A percentile compares a stretch with the other conserved stretches of the same genome.
phyloP scores from a whole-genome alignment of 2,113 vertebrate species.

The Tor tambroides region DNA sequence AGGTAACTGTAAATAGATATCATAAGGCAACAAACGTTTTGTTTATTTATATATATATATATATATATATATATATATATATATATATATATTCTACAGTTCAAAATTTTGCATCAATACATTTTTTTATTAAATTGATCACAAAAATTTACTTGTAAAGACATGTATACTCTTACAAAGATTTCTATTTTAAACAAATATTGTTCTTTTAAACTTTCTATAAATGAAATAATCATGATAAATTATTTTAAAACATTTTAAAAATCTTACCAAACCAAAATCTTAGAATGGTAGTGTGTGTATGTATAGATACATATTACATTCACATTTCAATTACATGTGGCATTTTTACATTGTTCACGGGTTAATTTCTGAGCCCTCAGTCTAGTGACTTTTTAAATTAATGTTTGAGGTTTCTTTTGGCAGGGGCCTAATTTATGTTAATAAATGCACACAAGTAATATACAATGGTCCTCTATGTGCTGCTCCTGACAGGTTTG shows the following conservation, averaged over 20 bases:
- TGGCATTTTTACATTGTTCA: neutral
- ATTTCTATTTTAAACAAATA: neutral
- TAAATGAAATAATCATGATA: too few relatives aligned
- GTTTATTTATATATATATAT: too few relatives aligned
- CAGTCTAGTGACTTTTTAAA: slow-evolving; percentile 5
- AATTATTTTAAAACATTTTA: too few relatives aligned
- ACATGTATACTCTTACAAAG: neutral
- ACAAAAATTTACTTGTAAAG: too few relatives aligned
- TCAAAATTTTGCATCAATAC: too few relatives aligned
- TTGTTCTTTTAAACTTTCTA: neutral
- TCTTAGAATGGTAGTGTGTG: neutral
- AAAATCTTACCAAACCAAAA: too few relatives aligned
- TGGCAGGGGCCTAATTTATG: slow-evolving; percentile 22
- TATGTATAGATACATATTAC: neutral
- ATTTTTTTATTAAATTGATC: neutral
- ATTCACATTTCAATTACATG: neutral
- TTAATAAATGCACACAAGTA: slow-evolving; percentile 22
- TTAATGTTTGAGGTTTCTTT: slow-evolving; percentile 38
- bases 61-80: too few relatives aligned
- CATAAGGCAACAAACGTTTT: neutral
- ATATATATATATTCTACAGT: too few relatives aligned
- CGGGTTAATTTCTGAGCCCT: neutral
- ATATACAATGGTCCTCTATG: slow-evolving; percentile 49
- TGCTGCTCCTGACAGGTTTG: slow-evolving; percentile 37
- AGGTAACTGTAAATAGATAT: neutral